Evolutionary conservation across 2,113 vertebrate species (phyloP).

Genomic region (Helogale parvula): DNA sequence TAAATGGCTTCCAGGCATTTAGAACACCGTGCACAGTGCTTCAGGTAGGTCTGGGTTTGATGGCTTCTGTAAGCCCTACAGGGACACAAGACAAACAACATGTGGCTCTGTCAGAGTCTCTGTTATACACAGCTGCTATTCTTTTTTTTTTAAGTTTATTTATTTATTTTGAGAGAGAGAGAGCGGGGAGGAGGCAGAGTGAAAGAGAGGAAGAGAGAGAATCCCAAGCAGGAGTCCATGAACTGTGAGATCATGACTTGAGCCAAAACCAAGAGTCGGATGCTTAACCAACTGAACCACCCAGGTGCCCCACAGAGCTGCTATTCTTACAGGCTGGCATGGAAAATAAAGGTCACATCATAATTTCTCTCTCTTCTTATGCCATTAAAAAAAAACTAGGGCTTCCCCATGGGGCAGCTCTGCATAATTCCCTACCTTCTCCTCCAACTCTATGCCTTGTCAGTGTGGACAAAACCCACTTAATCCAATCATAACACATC

Average conservation of each 20-base stretch:
- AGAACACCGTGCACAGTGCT: background rate
- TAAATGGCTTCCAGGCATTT: background rate
- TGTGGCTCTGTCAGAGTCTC: background rate
- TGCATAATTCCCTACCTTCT: background rate
- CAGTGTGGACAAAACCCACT: background rate
- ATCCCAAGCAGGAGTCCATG: too few relatives aligned
- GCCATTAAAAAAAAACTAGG: background rate
- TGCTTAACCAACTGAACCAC: too few relatives aligned
- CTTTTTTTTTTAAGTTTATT: background rate
- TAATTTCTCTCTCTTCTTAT: background rate
- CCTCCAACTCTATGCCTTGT: background rate
- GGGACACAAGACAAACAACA: background rate
- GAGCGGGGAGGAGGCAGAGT: too few relatives aligned
- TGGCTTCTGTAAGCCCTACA: background rate
- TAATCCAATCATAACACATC: background rate
- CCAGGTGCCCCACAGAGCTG: background rate
- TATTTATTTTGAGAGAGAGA: too few relatives aligned
- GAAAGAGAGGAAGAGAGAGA: too few relatives aligned
- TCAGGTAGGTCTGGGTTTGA: background rate
- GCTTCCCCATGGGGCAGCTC: background rate
- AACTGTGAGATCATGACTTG: too few relatives aligned
- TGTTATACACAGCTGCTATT: background rate
- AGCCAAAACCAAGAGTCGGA: too few relatives aligned
- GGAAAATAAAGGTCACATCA: background rate
- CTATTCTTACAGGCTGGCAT: background rate